Percentiles rank a stretch among this genome's conserved stretches.
These are phyloP conservation scores for Ianthella basta DNA, from an alignment of 37 sponge, comb jelly and placozoan genomes.

Conservation along the genomic window DNA sequence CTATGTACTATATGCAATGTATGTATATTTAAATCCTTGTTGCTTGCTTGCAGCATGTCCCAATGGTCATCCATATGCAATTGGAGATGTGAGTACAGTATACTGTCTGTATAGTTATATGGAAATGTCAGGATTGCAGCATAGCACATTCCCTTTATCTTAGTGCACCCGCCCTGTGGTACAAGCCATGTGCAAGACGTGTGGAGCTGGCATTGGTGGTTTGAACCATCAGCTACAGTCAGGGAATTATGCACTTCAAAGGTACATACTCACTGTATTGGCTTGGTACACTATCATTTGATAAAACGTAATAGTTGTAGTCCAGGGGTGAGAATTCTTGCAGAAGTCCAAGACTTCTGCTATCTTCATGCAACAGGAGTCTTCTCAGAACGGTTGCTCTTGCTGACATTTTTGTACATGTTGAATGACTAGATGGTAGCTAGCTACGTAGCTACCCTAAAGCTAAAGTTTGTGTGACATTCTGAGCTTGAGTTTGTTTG, in stretches of 20 bases:
- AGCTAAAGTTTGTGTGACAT: too few species aligned
- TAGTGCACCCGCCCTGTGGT: conserved; percentile 16
- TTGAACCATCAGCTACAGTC: background rate
- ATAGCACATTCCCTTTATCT: background rate
- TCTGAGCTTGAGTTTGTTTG: too few species aligned
- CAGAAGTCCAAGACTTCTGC: too few species aligned
- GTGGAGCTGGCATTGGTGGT: conserved; percentile 15
- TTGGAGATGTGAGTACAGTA: background rate
- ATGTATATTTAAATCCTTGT: background rate
- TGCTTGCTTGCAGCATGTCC: conserved; percentile 10
- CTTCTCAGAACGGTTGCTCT: too few species aligned
- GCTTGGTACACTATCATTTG: background rate
- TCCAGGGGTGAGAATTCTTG: too few species aligned
- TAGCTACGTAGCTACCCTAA: too few species aligned
- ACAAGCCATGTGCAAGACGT: background rate
- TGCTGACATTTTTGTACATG: too few species aligned
- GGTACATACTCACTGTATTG: background rate
- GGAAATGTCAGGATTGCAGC: background rate
- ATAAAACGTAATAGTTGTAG: background rate
- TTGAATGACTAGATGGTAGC: too few species aligned
- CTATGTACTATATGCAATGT: too few species aligned
- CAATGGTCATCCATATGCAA: conserved; percentile 26
- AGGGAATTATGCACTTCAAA: background rate
- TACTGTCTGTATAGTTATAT: background rate
- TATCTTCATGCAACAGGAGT: too few species aligned